Percentiles rank a stretch among this genome's conserved stretches.
Conservation (phyloP, 2,113 vertebrate genomes). For the Pardalotus punctatus region DNA sequence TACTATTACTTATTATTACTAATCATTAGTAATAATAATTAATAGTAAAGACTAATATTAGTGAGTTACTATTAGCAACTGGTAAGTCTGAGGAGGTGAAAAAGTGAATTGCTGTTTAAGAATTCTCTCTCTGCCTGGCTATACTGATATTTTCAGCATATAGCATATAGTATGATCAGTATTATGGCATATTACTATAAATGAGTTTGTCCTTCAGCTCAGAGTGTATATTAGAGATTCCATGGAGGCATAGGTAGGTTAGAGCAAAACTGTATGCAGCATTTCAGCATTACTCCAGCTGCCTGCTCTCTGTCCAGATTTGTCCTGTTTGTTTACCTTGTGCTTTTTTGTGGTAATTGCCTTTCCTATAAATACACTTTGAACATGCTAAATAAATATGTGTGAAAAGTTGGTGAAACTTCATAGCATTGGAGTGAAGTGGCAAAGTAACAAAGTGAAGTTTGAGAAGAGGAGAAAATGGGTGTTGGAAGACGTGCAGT, state of each 20-base stretch:
- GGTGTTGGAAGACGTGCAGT: not conserved
- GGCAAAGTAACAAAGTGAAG: not conserved
- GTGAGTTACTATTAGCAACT: not conserved
- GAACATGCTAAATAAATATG: not conserved
- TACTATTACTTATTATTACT: no score
- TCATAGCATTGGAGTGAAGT: not conserved
- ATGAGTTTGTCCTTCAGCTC: not conserved
- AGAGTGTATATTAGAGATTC: not conserved
- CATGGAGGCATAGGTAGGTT: not conserved
- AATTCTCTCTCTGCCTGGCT: not conserved
- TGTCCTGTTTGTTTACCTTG: not conserved
- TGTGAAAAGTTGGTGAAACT: not conserved
- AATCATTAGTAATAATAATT: no score
- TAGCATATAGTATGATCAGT: not conserved
- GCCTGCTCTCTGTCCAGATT: not conserved
- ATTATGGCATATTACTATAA: not conserved
- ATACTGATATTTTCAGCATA: not conserved
- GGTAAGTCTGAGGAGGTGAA: not conserved
- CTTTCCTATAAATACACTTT: not conserved
- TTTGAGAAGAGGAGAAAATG: not conserved
- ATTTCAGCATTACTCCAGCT: not conserved
- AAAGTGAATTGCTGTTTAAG: not conserved
- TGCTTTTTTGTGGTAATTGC: not conserved
- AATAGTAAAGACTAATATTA: not conserved
- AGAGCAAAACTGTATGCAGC: not conserved